Evolutionary conservation across 2,888 invertebrate genomes (phyloP), one percentile per base, ranked within the genome.

Genomic region (Caenorhabditis japonica): DNA sequence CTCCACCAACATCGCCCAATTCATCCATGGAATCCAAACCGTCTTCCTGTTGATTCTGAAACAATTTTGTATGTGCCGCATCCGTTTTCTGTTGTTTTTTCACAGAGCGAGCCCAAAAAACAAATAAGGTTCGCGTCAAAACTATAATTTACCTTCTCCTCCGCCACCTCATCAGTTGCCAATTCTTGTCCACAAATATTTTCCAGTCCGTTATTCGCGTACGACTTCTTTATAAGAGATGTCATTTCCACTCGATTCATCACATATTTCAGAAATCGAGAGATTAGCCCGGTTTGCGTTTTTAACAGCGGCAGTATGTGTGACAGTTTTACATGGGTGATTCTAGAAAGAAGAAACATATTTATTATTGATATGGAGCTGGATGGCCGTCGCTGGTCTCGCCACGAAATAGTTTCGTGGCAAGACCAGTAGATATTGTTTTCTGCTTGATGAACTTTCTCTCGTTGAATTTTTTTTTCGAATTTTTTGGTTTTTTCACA

Each of bases 1-100:
- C 56, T 19, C 66, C 66, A 1, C 25, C 66, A 5, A 66, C 51
- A 8, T 66, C 66, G 43, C 66, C 66, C 12, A 66, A 27, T 13
- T 66, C 66, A 36, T 66, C 66, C 25, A 64, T 55, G 8, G 62
- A 47, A 41, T 64, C 62, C 5, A 51, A 27, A 15, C 41, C 66
- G n/a, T 66, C 66, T 23, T 66, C 66, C 10, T 25, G 15, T 25
- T 52, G 33, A 25, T 59, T 49, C 39, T 49, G 30, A 30, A 51
- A 17, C n/a, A n/a, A n/a, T n/a, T n/a, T n/a, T n/a, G n/a, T n/a
- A n/a, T n/a, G n/a, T n/a, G n/a, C n/a, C n/a, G n/a, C n/a, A n/a
- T n/a, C n/a, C n/a, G n/a, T n/a, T n/a, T n/a, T n/a, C n/a, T n/a
- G n/a, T n/a, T n/a, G n/a, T n/a, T n/a, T n/a, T n/a, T n/a, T n/a